Base-by-base conservation (phyloP, 2,113 vertebrate species). In the Origma solitaria region DNA sequence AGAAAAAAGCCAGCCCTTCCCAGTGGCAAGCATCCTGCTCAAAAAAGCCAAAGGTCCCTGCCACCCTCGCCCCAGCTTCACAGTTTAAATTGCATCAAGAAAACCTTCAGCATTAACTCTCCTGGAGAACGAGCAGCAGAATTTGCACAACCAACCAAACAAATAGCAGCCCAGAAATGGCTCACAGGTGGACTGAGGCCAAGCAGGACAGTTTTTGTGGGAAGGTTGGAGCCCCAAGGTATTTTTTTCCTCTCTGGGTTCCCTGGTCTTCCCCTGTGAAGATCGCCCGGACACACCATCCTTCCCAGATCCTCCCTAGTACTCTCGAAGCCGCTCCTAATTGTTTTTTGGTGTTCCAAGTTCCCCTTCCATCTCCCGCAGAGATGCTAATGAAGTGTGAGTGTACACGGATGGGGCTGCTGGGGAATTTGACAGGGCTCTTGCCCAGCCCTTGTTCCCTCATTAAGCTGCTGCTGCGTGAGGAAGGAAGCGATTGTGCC, bases 381-480 rank as follows among this genome's bases (percentile, higher is more conserved):
- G 94, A 92, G 93, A 60, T 83, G 88, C 90, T 95, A 95, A 96
- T 93, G 94, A 94, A 94, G 95, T 92, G 93, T 80, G 92, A 96
- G 92, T 2, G 75, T 54, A 47, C 82, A 6, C 11, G 93, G 93
- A 62, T 17, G 89, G 38, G 92, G 88, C 96, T 96, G 94, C 90
- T 83, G 6, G 92, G 95, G 95, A 97, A 93, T 96, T 81, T 81
- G 80, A 50, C 90, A n/a, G 92, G 90, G 77, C 93, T 82, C 31
- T n/a, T 57, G 76, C 94, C 87, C 90, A 85, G 94, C 85, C 88
- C 93, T 84, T 84, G 90, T 93, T 94, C 92, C 60, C 90, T 95
- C 92, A 90, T 96, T 96, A 96, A 95, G 69, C 95, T 82, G 88
- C 94, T 78, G 94, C 93, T 96, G 93, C 0, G 77, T 7, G 78